Conservation (phyloP, 1,140 invertebrate species). For the Lepidurus packardi region DNA sequence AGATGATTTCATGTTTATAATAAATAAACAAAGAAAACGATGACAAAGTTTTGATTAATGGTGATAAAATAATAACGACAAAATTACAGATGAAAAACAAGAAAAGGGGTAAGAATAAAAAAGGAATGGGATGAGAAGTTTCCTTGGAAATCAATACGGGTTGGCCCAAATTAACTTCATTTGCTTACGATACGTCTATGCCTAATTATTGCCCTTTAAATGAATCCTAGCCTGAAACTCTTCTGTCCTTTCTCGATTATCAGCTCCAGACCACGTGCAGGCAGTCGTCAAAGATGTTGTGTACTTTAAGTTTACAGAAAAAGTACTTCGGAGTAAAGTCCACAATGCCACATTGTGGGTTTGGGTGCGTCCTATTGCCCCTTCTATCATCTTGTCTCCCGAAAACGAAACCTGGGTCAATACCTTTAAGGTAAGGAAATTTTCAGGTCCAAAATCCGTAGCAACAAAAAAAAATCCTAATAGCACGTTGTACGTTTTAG, state of each 20-base stretch:
- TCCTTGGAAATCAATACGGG: too few species aligned
- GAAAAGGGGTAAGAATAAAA: too few species aligned
- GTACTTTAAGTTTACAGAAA: slow-evolving; percentile 55
- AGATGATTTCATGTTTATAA: too few species aligned
- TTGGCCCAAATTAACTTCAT: too few species aligned
- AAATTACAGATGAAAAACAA: too few species aligned
- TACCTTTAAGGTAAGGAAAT: background rate
- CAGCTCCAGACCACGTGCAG: slow-evolving; percentile 48
- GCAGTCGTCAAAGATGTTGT: slow-evolving; percentile 40
- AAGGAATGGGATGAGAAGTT: too few species aligned
- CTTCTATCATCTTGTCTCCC: slow-evolving; percentile 1
- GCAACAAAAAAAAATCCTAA: background rate
- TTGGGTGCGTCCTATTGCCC: slow-evolving; percentile 44
- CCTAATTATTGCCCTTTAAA: background rate
- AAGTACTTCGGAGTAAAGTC: slow-evolving; percentile 49
- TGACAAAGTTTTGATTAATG: too few species aligned
- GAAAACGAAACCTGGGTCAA: slow-evolving; percentile 17
- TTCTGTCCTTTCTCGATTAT: slow-evolving; percentile 36
- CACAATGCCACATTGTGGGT: slow-evolving; percentile 51
- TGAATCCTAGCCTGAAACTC: background rate
- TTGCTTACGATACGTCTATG: too few species aligned
- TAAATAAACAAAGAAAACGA: too few species aligned
- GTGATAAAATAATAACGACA: too few species aligned
- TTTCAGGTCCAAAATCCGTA: background rate
- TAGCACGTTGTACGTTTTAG: slow-evolving; percentile 16